Evolutionary conservation across 2,113 vertebrate genomes (phyloP), one percentile per base, ranked within the genome.

Genomic region (Columba janthina): DNA sequence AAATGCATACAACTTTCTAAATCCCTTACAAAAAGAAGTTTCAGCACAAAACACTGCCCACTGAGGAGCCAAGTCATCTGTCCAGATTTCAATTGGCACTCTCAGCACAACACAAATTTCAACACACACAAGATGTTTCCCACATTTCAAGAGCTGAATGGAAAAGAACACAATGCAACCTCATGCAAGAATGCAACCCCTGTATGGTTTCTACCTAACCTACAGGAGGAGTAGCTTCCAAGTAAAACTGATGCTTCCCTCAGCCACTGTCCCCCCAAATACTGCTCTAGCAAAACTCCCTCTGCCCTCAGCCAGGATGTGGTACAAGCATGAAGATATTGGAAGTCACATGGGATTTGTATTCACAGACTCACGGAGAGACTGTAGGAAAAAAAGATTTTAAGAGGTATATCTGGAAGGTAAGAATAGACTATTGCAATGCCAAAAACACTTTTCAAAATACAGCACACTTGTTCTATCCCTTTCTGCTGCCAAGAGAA

Each of bases 401-500:
- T 8, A 36, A 58, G 82, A 83, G 78, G 42, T 76, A 66, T 90
- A 93, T 90, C 94, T 96, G 78, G 78, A 82, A 93, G 53, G 71
- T 40, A 88, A 93, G 82, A 95, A 94, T 29, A 92, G 92, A 85
- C 56, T 15, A 10, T 20, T 60, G 75, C 67, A 56, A 69, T 10
- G 75, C 91, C 93, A 96, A 90, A 89, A 95, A 71, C 48, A 34
- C 53, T 61, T 65, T 94, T 90, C 65, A 92, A 95, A 96, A 96
- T 38, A 93, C 88, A 94, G 83, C 72, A 84, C 60, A 9, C 85
- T 88, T 71, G 67, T 81, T 93, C 85, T 46, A 26, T 26, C 57
- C 56, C 72, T 50, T 81, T 56, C 79, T 78, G 75, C 57, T 96
- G 94, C 93, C 92, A 93, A 91, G 65, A 93, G 85, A 48, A 88